Evolutionary conservation across 2,888 invertebrate genomes (phyloP).

Genomic region (Volucella bombylans): DNA sequence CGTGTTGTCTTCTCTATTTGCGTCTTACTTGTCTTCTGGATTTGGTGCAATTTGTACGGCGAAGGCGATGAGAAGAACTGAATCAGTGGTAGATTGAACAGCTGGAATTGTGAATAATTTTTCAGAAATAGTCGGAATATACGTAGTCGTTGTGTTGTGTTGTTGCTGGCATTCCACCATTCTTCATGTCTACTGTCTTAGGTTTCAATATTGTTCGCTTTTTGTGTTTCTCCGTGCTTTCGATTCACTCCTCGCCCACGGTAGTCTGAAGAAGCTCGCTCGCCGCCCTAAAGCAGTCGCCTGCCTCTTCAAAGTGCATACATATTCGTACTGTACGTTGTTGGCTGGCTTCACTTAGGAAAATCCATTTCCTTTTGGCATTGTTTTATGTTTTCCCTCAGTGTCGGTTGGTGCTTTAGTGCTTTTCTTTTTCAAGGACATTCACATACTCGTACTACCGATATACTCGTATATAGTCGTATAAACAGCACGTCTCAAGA

Average conservation of each 20-base stretch:
- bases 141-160: background rate
- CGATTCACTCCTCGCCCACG: slow-evolving; percentile 6
- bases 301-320: background rate
- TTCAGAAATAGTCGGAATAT: slow-evolving; percentile 36
- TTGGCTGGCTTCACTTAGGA: slow-evolving; percentile 46
- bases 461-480: too few relatives aligned
- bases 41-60: slow-evolving; percentile 4
- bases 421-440: slow-evolving; percentile 71
- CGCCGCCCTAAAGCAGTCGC: slow-evolving; percentile 2
- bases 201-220: slow-evolving; percentile 59
- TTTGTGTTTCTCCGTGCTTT: slow-evolving; percentile 19
- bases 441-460: slow-evolving; percentile 14
- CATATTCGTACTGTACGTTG: slow-evolving; percentile 4
- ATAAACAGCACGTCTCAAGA: slow-evolving; percentile 72
- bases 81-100: slow-evolving; percentile 58
- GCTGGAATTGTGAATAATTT: slow-evolving; percentile 66
- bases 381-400: slow-evolving; percentile 70
- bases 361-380: slow-evolving; percentile 72
- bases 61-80: background rate
- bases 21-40: background rate
- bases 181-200: slow-evolving; percentile 37
- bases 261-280: slow-evolving; percentile 1
- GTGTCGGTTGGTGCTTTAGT: slow-evolving; percentile 69
- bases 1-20: slow-evolving; percentile 18
- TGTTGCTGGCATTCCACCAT: slow-evolving; percentile 13